Percentiles rank a stretch among this genome's conserved stretches.
Conservation (phyloP, 2,888 invertebrate genomes). For the Eupsilia transversa region DNA sequence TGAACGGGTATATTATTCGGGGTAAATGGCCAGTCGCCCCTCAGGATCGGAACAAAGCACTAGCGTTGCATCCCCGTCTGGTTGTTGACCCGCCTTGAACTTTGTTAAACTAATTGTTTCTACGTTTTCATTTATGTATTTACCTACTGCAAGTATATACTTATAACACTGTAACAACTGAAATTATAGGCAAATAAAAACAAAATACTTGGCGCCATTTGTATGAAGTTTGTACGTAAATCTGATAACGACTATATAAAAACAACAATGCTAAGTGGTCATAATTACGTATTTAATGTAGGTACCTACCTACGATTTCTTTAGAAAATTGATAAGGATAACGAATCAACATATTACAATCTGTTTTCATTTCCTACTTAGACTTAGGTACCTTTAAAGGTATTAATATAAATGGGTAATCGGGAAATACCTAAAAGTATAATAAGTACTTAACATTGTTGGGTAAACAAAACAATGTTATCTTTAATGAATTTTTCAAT, state of each 20-base stretch:
- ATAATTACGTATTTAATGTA: constrained; percentile 29
- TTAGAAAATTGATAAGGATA: constrained; percentile 30
- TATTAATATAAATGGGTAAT: constrained; percentile 17
- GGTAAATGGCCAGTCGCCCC: constrained; percentile 81
- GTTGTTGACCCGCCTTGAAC: constrained; percentile 81
- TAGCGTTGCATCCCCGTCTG: constrained; percentile 81
- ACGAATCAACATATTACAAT: constrained; percentile 25
- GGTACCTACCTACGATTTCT: constrained; percentile 6
- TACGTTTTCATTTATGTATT: constrained; percentile 22
- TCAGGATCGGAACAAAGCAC: constrained; percentile 79
- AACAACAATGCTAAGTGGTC: constrained; percentile 22
- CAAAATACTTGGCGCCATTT: neutral
- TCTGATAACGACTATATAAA: constrained; percentile 16
- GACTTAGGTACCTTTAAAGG: neutral
- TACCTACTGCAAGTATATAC: neutral
- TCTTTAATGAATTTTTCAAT: constrained; percentile 28
- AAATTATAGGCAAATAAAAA: neutral
- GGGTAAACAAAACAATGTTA: constrained; percentile 42
- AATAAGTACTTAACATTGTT: too few relatives aligned
- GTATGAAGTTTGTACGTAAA: constrained; percentile 1
- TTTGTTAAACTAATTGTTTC: constrained; percentile 54
- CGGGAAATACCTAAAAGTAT: constrained; percentile 25
- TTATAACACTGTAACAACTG: neutral
- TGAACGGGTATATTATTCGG: constrained; percentile 63
- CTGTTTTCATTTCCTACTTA: constrained; percentile 5